Evolutionary conservation across 2,888 invertebrate species (phyloP), one percentile per base, ranked within the genome.

Genomic region (Cataglyphis albicans): DNA sequence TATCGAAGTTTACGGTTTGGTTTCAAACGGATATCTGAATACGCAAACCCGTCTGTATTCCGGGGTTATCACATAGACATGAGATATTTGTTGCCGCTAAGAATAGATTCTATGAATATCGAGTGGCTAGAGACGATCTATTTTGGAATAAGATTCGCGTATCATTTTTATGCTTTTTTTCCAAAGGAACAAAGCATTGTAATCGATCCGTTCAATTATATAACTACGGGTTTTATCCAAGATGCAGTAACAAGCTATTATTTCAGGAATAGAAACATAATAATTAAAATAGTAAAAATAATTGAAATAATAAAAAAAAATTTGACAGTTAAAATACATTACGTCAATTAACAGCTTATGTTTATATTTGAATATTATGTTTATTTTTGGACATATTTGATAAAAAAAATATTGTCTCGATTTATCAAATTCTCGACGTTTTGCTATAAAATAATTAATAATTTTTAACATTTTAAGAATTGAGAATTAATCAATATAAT

Each of bases 81-180:
- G 12, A 21, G 41, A 72, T 65, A 65, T 72, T 83, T 83, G 83
- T 83, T 81, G 59, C 70, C 72, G 38, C 64, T 72, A 72, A 55
- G 83, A 65, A 83, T 83, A 63, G 44, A 48, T 72, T 80, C 80
- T 65, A 83, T 83, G 83, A 83, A 83, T 83, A 83, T 81, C 80
- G 80, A 83, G 74, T 80, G 48, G 38, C 57, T 32, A 29, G 44
- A 63, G 35, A 72, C 25, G 64, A 70, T 70, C 41, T 63, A 64
- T 70, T 52, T 7, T 0, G 44, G 12, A 65, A 70, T 61, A 29
- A 55, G n/a, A 41, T 38, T 38, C n/a, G 29, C 32, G 18, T 57
- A 15, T 68, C 10, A 52, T 41, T 41, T 44, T 35, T 38, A 52
- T 9, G 0, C 35, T 67, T 52, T 32, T 32, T 78, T 52, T 44